phyloP scores from a whole-genome alignment of 2,113 vertebrate species.

The Scortum barcoo region DNA sequence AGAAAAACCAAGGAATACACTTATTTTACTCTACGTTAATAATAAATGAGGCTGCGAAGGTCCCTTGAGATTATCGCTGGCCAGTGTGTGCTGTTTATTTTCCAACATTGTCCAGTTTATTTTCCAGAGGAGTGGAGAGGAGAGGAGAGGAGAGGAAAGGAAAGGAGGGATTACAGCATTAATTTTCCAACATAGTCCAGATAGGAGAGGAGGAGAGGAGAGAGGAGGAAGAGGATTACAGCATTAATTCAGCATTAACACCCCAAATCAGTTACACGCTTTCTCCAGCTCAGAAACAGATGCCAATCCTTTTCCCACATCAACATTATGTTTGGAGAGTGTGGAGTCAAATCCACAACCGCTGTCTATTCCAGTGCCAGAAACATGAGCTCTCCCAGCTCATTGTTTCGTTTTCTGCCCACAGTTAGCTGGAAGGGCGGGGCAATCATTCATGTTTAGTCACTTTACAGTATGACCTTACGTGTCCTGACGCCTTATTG shows the following conservation, averaged over 20 bases:
- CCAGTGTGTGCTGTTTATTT: background rate
- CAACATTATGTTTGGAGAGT: slow-evolving; percentile 26
- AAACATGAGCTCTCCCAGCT: slow-evolving; percentile 43
- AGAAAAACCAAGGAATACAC: background rate
- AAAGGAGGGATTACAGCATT: background rate
- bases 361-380: slow-evolving; percentile 36
- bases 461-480: slow-evolving; percentile 30
- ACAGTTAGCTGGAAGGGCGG: slow-evolving; percentile 44
- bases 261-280: background rate
- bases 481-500: background rate
- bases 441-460: slow-evolving; percentile 27
- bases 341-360: slow-evolving; percentile 30
- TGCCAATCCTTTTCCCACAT: slow-evolving; percentile 10
- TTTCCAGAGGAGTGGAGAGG: background rate
- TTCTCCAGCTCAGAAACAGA: background rate
- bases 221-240: background rate
- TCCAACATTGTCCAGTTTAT: background rate
- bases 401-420: slow-evolving; percentile 58
- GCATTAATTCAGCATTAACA: no score
- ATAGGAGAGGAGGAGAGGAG: background rate
- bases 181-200: background rate
- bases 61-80: background rate
- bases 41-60: background rate
- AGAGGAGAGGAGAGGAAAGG: background rate
- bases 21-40: slow-evolving; percentile 1